Base-by-base conservation (phyloP, 2,888 invertebrate genomes). In the Habroteleia sp. region DNA sequence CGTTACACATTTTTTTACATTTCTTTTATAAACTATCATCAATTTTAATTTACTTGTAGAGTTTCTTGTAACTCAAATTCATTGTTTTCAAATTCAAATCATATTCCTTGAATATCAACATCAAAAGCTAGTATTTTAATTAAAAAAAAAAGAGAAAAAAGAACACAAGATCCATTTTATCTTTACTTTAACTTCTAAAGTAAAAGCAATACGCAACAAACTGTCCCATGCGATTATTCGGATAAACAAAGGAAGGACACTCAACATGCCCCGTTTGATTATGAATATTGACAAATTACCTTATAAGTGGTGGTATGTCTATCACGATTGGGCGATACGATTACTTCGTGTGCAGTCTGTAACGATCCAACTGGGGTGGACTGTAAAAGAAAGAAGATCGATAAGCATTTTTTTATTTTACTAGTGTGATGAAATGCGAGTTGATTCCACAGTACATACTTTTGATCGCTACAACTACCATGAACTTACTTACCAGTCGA, bases 281-380 rank as follows among this genome's bases (percentile, higher is more conserved):
- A 35, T 42, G 29, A 35, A 56, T 11, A 48, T 31, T 48, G 7
- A 42, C 72, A 10, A 77, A 78, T 84, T 91, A 95, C 95, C 94
- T 95, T 95, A 89, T 93, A 93, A 89, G 93, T 92, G 82, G 94
- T 91, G 84, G 93, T 93, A 90, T 95, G 94, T 89, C 95, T 92
- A 89, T 96, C 96, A 86, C 96, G 93, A 90, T 95, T 96, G 80
- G 96, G 96, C 83, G 97, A 96, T 82, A 95, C 94, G 80, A 97
- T 94, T 81, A 95, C 93, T 91, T 97, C 97, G 89, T 96, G 96
- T 83, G 94, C 95, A 81, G 96, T 96, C 90, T 96, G 96, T 86
- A 96, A 91, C 48, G 97, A 96, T 86, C 96, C 96, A 87, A 97
- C 96, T 74, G 97, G 96, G 78, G 97, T 97, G 80, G 96, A 96